Conservation (phyloP, 2,888 invertebrate species). For the Troides oblongomaculatus region DNA sequence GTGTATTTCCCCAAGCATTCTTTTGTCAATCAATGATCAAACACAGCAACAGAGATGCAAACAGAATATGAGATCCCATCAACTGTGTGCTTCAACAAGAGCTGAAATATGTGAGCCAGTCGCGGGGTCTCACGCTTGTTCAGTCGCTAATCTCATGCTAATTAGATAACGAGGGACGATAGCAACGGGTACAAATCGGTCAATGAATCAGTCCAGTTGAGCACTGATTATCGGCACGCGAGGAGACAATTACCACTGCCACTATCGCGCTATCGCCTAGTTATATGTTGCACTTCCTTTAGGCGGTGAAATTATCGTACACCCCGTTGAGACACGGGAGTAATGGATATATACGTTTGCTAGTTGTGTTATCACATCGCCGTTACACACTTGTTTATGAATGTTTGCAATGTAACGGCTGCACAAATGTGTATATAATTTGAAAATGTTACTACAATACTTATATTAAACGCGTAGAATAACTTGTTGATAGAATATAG, state of each 20-base stretch:
- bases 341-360: slow-evolving; percentile 16
- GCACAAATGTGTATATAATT: not conserved
- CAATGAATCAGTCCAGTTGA: slow-evolving; percentile 23
- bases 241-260: slow-evolving; percentile 23
- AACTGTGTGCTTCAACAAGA: too few relatives aligned
- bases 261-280: slow-evolving; percentile 12
- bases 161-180: slow-evolving; percentile 25
- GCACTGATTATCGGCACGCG: slow-evolving; percentile 27
- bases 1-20: too few relatives aligned
- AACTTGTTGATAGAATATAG: too few relatives aligned
- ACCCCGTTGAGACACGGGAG: not conserved
- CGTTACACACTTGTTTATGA: not conserved
- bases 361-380: not conserved
- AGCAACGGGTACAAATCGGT: slow-evolving; percentile 10
- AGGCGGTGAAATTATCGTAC: slow-evolving; percentile 9
- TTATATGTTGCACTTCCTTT: slow-evolving; percentile 17
- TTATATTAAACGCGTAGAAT: too few relatives aligned
- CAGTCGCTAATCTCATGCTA: slow-evolving; percentile 11
- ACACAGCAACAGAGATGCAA: too few relatives aligned
- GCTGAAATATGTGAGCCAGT: too few relatives aligned
- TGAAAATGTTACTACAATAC: not conserved
- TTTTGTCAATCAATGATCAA: too few relatives aligned
- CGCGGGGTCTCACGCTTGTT: too few relatives aligned
- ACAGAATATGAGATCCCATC: too few relatives aligned
- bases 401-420: not conserved